phyloP scores from a whole-genome alignment of 2,797 vertebrate species.

The Bucorvus abyssinicus region DNA sequence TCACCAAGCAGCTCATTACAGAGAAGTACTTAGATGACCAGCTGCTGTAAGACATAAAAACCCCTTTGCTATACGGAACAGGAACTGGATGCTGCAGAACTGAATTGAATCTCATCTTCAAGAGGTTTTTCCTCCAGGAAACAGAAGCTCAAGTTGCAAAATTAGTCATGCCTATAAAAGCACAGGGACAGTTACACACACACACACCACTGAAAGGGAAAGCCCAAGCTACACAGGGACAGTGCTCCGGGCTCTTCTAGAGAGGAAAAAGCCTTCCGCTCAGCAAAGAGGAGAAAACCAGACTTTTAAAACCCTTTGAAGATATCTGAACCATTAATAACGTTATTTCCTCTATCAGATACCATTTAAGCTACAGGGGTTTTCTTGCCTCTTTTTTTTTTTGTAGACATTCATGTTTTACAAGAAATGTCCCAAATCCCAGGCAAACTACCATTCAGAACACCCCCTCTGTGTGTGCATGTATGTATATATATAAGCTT shows the following conservation, averaged over 20 bases:
- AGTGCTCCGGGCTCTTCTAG: neutral
- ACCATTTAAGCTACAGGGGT: neutral
- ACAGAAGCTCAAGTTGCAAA: neutral
- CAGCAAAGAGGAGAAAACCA: neutral
- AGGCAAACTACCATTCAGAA: neutral
- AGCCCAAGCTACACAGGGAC: neutral
- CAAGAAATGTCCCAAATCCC: neutral
- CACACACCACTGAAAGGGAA: neutral
- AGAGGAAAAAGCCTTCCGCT: neutral
- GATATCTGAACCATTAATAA: neutral
- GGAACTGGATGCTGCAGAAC: neutral
- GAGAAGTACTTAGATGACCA: neutral
- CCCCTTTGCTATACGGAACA: neutral
- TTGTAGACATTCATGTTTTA: neutral
- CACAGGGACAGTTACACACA: neutral
- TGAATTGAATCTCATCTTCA: neutral
- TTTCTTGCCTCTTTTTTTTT: neutral
- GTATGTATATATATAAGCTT: neutral
- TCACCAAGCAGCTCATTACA: neutral
- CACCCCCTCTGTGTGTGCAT: rapidly evolving
- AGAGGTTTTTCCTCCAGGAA: neutral
- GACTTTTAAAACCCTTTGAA: neutral
- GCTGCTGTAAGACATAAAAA: neutral
- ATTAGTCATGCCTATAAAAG: neutral
- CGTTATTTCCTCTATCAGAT: neutral